phyloP scores from a whole-genome alignment of 2,113 vertebrate genomes.

The Paraplagusia blochii region DNA sequence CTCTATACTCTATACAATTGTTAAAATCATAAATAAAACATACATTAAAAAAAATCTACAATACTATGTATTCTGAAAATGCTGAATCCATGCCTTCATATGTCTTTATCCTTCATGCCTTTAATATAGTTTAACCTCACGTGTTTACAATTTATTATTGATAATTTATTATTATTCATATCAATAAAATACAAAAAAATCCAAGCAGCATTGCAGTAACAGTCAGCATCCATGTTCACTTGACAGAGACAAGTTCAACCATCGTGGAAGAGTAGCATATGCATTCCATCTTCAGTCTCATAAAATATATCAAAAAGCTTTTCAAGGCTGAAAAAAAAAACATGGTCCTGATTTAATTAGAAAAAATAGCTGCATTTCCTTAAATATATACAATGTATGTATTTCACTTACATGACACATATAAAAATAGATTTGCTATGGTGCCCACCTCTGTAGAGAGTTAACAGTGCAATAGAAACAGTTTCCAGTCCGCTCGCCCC shows the following conservation, averaged over 20 bases:
- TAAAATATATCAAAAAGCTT: constrained; percentile 68
- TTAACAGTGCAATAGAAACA: constrained; percentile 84
- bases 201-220: constrained; percentile 82
- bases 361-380: constrained; percentile 84
- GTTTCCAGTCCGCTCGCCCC: constrained; percentile 66
- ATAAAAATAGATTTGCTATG: constrained; percentile 96
- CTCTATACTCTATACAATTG: constrained; percentile 83
- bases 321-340: constrained; percentile 75
- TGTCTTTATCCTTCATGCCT: constrained; percentile 49
- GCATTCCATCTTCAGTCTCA: constrained; percentile 72
- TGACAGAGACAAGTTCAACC: constrained; percentile 69
- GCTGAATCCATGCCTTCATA: constrained; percentile 82
- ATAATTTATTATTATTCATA: constrained; percentile 81
- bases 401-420: constrained; percentile 91
- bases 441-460: constrained; percentile 81
- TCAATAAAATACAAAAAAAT: constrained; percentile 81
- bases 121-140: constrained; percentile 74
- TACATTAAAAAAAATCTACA: constrained; percentile 79
- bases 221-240: constrained; percentile 78
- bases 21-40: constrained; percentile 97
- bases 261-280: constrained; percentile 78
- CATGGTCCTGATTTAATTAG: constrained; percentile 88
- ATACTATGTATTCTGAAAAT: constrained; percentile 84
- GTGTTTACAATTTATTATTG: constrained; percentile 54
- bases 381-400: constrained; percentile 89